These are phyloP conservation scores for Bos taurus DNA, from an alignment of 2,113 vertebrate genomes.

Conservation along the genomic window ARS-UCD2.0 NC_037332.1:114428001-114428500, in stretches of 20 bases:
- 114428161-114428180: not conserved
- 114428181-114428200: no score
- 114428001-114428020: not conserved
- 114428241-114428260: not conserved
- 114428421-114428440: not conserved
- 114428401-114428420: not conserved
- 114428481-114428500: not conserved
- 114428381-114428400: not conserved
- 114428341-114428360: accelerated
- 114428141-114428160: not conserved
- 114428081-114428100: not conserved
- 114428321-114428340: accelerated
- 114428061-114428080: not conserved
- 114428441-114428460: not conserved
- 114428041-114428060: not conserved
- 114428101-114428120: not conserved
- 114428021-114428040: not conserved
- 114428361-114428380: not conserved
- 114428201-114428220: not conserved
- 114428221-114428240: not conserved
- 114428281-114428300: not conserved
- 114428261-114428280: not conserved
- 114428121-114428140: accelerated
- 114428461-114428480: not conserved
- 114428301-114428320: not conserved